These are phyloP conservation scores for Rhinolophus ferrumequinum DNA, from an alignment of 2,113 vertebrate species.

Conservation along the genomic window DNA sequence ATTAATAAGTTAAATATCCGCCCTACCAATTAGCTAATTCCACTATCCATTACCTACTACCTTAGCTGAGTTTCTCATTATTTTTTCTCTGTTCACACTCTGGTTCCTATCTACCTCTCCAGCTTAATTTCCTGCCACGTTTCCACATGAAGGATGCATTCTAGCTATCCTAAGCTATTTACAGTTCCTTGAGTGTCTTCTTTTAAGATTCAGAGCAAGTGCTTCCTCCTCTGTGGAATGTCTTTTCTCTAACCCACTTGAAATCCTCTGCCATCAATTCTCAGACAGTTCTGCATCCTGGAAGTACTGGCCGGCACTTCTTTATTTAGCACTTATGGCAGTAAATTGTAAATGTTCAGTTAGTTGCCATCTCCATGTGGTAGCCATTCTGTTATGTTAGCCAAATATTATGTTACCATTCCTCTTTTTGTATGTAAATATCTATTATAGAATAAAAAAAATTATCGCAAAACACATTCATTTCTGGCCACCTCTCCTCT, in stretches of 20 bases:
- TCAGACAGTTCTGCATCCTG: constrained; percentile 5
- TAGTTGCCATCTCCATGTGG: background rate
- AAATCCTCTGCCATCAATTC: background rate
- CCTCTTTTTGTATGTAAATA: background rate
- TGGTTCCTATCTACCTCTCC: background rate
- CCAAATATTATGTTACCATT: background rate
- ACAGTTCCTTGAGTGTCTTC: background rate
- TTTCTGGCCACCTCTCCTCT: background rate
- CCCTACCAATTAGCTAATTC: background rate
- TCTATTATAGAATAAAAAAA: background rate
- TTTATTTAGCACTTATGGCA: background rate
- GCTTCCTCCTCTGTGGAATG: background rate
- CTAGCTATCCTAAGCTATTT: background rate
- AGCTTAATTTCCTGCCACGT: background rate
- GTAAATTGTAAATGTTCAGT: background rate
- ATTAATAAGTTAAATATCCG: background rate
- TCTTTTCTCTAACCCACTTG: background rate
- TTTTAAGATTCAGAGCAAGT: constrained; percentile 39
- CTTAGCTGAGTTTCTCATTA: background rate
- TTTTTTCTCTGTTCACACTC: background rate
- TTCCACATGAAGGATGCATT: background rate
- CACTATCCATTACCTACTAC: background rate
- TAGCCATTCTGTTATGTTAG: background rate
- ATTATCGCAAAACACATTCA: background rate
- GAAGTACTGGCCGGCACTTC: background rate